Percentiles rank a stretch among this genome's conserved stretches.
Evolutionary conservation across 2,888 invertebrate genomes (phyloP).

Genomic region (Pristionchus exspectatus): DNA sequence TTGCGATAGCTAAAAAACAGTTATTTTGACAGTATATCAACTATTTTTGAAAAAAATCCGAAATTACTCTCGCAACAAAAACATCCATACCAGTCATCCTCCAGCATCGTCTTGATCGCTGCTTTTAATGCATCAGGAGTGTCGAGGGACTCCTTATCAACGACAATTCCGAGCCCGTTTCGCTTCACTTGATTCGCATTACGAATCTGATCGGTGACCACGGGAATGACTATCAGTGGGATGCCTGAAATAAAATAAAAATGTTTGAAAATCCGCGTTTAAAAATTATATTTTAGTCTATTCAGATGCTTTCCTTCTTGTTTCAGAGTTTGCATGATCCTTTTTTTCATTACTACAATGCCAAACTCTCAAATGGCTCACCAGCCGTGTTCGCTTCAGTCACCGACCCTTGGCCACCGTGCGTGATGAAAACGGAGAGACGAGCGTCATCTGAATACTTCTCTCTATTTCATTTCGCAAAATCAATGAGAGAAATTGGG

Average conservation of each 20-base stretch:
- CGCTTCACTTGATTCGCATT: constrained; percentile 71
- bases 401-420: constrained; percentile 63
- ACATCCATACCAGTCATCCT: neutral
- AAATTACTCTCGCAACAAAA: too few species aligned
- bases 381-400: constrained; percentile 60
- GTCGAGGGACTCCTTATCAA: constrained; percentile 5
- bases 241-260: constrained; percentile 70
- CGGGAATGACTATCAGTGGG: constrained; percentile 80
- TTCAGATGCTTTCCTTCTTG: neutral
- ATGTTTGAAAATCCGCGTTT: neutral
- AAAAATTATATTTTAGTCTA: neutral
- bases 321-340: neutral
- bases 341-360: neutral
- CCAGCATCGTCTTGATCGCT: neutral
- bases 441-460: constrained; percentile 58
- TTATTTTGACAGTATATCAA: neutral
- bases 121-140: neutral
- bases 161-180: constrained; percentile 23
- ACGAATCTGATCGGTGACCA: constrained; percentile 80
- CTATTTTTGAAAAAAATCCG: too few species aligned
- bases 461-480: too few species aligned
- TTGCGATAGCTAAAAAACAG: constrained; percentile 24
- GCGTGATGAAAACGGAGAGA: constrained; percentile 60
- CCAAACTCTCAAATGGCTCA: neutral
- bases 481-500: too few species aligned